Percentiles rank a stretch among this genome's conserved stretches.
These are phyloP conservation scores for Platyura marginata DNA, from an alignment of 1,140 invertebrate species.

Conservation along the genomic window DNA sequence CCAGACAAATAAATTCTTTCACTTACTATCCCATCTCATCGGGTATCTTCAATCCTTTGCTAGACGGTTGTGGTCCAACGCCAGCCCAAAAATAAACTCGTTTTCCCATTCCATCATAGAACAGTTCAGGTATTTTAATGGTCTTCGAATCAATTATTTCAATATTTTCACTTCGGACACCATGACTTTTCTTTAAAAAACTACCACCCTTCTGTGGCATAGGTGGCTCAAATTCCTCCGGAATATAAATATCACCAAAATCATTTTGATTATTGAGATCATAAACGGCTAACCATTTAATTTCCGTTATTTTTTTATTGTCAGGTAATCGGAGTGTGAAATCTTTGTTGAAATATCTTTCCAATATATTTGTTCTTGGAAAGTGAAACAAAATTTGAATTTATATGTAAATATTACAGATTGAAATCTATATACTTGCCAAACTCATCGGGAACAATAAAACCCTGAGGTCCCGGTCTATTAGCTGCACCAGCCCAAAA, in stretches of 20 bases:
- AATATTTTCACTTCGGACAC: conserved; percentile 50
- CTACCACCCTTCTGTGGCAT: conserved; percentile 48
- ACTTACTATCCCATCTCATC: conserved; percentile 88
- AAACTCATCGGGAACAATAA: conserved; percentile 75
- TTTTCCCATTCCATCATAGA: conserved; percentile 54
- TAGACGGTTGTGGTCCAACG: conserved; percentile 65
- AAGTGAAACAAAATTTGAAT: conserved; percentile 11
- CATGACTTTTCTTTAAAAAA: conserved; percentile 45
- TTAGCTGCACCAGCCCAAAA: conserved; percentile 84
- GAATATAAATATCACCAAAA: conserved; percentile 79
- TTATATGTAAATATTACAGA: neutral
- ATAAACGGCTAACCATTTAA: conserved; percentile 82
- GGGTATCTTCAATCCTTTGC: conserved; percentile 62
- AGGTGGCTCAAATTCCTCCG: conserved; percentile 82
- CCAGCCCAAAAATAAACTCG: conserved; percentile 79
- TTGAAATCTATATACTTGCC: conserved; percentile 43
- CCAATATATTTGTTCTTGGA: conserved; percentile 65
- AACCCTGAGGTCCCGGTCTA: conserved; percentile 72
- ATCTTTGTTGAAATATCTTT: conserved; percentile 71
- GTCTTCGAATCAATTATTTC: conserved; percentile 68
- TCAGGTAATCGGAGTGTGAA: conserved; percentile 69
- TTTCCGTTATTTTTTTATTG: conserved; percentile 67
- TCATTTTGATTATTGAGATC: conserved; percentile 71
- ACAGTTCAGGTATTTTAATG: conserved; percentile 52
- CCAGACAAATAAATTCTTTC: neutral